phyloP scores from a whole-genome alignment of 1,140 invertebrate genomes.

The Brachionus paranguensis region DNA sequence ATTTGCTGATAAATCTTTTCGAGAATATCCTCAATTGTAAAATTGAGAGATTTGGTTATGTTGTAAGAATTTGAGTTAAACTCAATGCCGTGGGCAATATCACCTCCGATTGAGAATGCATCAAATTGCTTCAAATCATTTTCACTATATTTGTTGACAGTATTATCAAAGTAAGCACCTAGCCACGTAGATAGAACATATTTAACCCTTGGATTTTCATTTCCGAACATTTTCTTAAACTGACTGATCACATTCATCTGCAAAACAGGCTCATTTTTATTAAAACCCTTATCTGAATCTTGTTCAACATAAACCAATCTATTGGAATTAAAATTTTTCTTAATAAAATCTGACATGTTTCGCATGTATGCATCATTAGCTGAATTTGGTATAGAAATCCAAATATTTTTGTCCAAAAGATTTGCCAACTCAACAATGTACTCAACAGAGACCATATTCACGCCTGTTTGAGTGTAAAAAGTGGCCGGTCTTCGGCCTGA shows the following conservation, averaged over 20 bases:
- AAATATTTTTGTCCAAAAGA: slow-evolving; percentile 43
- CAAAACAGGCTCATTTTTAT: background rate
- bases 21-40: background rate
- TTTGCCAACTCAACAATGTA: slow-evolving; percentile 44
- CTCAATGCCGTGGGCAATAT: background rate
- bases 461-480: slow-evolving; percentile 44
- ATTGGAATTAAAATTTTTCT: slow-evolving; percentile 42
- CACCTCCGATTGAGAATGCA: background rate
- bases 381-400: slow-evolving; percentile 45
- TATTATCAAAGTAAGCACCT: slow-evolving; percentile 1
- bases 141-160: background rate
- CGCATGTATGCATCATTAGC: slow-evolving; percentile 44
- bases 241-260: background rate
- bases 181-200: slow-evolving; percentile 11
- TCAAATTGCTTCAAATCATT: background rate
- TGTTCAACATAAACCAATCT: slow-evolving; percentile 39
- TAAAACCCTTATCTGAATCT: slow-evolving; percentile 22
- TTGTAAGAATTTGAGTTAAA: background rate
- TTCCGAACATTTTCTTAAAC: background rate
- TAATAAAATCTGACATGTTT: slow-evolving; percentile 42
- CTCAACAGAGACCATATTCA: slow-evolving; percentile 43
- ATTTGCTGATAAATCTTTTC: background rate
- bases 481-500: slow-evolving; percentile 24
- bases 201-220: background rate
- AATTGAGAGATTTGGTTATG: background rate